These are phyloP conservation scores for Magallana gigas DNA, from an alignment of 1,140 invertebrate genomes.

Conservation along the genomic window DNA sequence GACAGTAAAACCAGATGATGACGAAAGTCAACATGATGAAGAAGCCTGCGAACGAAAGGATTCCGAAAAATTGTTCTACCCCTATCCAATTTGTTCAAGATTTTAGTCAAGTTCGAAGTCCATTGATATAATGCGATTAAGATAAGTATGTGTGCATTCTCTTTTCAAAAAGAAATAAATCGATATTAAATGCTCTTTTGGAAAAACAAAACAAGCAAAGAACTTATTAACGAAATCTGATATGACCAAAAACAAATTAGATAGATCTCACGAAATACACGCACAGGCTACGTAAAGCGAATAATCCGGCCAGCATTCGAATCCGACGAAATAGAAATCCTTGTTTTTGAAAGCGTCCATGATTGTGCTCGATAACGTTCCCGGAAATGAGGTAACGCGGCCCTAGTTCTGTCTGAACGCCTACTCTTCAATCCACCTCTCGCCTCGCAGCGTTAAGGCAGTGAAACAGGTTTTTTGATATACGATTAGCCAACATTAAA, in stretches of 20 bases:
- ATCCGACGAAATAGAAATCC: conserved; percentile 24
- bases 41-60: conserved; percentile 30
- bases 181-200: conserved; percentile 11
- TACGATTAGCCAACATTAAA: background rate
- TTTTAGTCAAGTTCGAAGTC: background rate
- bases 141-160: background rate
- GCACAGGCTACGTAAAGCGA: background rate
- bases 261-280: background rate
- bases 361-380: background rate
- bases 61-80: conserved; percentile 17
- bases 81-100: background rate
- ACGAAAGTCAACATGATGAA: conserved; percentile 27
- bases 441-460: background rate
- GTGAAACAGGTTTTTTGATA: background rate
- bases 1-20: conserved; percentile 20
- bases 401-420: background rate
- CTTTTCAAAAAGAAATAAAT: conserved; percentile 1
- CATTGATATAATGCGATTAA: conserved; percentile 22
- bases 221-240: background rate
- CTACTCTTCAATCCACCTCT: background rate
- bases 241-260: background rate
- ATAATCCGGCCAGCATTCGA: conserved; percentile 4
- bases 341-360: conserved; percentile 31
- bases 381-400: background rate
- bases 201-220: background rate